Conservation (phyloP, 2,888 invertebrate genomes). For the Sinotaia quadrata region DNA sequence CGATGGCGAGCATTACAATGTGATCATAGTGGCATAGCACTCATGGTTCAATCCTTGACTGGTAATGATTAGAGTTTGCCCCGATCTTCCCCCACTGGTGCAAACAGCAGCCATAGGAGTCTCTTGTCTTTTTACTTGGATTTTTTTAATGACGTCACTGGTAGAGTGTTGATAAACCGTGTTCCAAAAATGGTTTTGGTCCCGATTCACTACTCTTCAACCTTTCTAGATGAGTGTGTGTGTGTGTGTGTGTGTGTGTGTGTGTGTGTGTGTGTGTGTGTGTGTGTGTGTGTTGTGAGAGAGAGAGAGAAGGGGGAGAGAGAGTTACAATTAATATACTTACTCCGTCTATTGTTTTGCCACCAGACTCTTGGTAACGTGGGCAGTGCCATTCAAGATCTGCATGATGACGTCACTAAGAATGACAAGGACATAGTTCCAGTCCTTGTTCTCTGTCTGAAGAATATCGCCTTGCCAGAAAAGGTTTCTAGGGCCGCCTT, state of each 20-base stretch:
- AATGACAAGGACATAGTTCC: constrained; percentile 3
- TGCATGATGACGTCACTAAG: constrained; percentile 16
- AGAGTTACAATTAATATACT: background rate
- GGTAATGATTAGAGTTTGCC: too few relatives aligned
- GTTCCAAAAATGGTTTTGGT: too few relatives aligned
- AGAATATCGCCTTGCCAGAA: constrained; percentile 25
- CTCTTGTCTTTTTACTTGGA: too few relatives aligned
- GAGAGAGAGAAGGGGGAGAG: background rate
- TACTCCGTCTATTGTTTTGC: background rate
- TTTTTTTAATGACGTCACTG: too few relatives aligned
- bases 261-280: background rate
- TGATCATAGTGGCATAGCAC: too few relatives aligned
- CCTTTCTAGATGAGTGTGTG: background rate
- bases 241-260: background rate
- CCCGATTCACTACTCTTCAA: too few relatives aligned
- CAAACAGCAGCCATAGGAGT: too few relatives aligned
- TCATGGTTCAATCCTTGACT: too few relatives aligned
- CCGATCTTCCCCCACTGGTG: too few relatives aligned
- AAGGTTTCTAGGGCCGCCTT: constrained; percentile 32
- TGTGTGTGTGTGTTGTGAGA: too few relatives aligned
- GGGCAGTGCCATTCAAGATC: constrained; percentile 27
- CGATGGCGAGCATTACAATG: too few relatives aligned
- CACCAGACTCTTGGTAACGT: constrained; percentile 35
- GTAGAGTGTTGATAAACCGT: too few relatives aligned
- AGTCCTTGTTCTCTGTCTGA: constrained; percentile 21